phyloP scores from a whole-genome alignment of 2,888 invertebrate genomes.

The Drosophila multiciliata region DNA sequence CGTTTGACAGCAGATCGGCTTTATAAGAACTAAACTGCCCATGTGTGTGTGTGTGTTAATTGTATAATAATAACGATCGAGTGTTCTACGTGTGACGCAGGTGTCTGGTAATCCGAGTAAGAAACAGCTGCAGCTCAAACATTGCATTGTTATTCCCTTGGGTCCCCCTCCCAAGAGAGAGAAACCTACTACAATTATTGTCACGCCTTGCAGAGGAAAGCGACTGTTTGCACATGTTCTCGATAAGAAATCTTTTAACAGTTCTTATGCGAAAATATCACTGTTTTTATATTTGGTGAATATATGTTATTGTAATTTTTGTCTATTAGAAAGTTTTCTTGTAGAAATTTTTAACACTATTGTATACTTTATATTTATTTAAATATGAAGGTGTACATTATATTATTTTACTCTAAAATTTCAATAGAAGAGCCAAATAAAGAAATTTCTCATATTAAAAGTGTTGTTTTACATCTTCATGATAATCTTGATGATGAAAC shows the following conservation, averaged over 20 bases:
- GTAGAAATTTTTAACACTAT: neutral
- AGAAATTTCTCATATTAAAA: neutral
- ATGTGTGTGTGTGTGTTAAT: constrained; percentile 34
- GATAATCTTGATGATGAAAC: neutral
- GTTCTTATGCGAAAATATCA: neutral
- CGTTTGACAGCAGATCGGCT: constrained; percentile 75
- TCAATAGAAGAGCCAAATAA: neutral
- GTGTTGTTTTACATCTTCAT: neutral
- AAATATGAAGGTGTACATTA: too few relatives aligned
- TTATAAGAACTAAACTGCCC: constrained; percentile 67
- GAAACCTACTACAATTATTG: constrained; percentile 13
- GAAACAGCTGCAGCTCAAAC: constrained; percentile 33
- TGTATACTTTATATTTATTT: neutral
- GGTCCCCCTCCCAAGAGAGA: constrained; percentile 1
- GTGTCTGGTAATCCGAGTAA: constrained; percentile 55
- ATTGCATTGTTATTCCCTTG: constrained; percentile 36
- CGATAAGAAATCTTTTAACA: constrained; percentile 13
- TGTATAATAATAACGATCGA: constrained; percentile 47
- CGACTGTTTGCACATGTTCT: neutral
- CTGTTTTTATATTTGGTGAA: neutral
- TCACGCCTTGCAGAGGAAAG: constrained; percentile 24
- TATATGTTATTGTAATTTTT: neutral
- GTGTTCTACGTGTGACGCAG: constrained; percentile 52
- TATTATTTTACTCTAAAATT: too few relatives aligned
- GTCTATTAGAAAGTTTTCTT: neutral